A percentile compares a stretch with the other conserved stretches of the same genome.
Evolutionary conservation across 2,113 vertebrate species (phyloP).

Genomic region (Pampusana beccarii): DNA sequence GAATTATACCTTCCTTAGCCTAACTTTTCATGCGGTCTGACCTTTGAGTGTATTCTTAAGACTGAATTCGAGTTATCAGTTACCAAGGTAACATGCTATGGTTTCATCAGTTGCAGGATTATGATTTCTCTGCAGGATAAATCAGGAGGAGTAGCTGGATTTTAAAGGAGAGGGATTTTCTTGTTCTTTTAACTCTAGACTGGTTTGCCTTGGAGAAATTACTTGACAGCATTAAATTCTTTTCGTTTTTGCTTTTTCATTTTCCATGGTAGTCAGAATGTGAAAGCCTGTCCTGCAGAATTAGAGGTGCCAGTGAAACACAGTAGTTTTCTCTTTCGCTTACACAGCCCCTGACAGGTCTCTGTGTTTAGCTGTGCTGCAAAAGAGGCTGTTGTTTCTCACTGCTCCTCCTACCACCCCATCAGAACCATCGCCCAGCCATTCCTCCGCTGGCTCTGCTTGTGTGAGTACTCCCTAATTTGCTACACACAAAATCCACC

Average conservation of each 20-base stretch:
- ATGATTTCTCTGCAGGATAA: conserved; percentile 59
- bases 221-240: not conserved
- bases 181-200: not conserved
- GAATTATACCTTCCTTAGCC: not conserved
- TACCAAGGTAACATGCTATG: conserved; percentile 64
- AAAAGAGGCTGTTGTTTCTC: not conserved
- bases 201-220: not conserved
- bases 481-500: not conserved
- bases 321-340: not conserved
- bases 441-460: not conserved
- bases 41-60: conserved; percentile 49
- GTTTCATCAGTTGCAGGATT: conserved; percentile 59
- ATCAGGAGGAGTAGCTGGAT: not conserved
- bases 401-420: not conserved
- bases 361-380: not conserved
- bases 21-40: conserved; percentile 35
- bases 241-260: not conserved
- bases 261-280: not conserved
- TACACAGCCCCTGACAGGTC: not conserved
- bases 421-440: not conserved
- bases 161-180: conserved; percentile 14
- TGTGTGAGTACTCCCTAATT: not conserved
- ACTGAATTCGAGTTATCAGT: conserved; percentile 50
- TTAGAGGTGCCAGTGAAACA: not conserved
- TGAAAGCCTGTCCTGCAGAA: conserved; percentile 1